These are phyloP conservation scores for Cardinalis cardinalis DNA, from an alignment of 2,113 vertebrate species.

Conservation along the genomic window DNA sequence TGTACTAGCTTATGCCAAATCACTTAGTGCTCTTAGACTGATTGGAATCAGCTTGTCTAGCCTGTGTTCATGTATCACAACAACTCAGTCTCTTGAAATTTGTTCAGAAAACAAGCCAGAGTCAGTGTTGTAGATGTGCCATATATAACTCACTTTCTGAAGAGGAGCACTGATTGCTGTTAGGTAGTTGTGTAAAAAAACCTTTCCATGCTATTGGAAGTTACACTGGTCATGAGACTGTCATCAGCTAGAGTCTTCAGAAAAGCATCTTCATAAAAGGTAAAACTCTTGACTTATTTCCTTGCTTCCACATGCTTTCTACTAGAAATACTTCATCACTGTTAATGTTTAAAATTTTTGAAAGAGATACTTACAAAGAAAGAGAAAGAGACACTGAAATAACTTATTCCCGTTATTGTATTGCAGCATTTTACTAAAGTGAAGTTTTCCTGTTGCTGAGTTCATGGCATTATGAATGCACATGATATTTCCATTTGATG, in stretches of 20 bases:
- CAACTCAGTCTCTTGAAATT: neutral
- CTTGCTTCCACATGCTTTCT: neutral
- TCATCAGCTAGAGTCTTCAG: neutral
- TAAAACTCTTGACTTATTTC: neutral
- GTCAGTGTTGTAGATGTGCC: neutral
- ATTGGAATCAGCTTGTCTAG: neutral
- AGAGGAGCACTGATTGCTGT: neutral
- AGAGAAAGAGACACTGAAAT: neutral
- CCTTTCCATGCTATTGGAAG: neutral
- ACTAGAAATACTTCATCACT: neutral
- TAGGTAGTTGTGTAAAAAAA: neutral
- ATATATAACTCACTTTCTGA: neutral
- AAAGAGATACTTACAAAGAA: neutral
- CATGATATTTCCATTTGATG: neutral
- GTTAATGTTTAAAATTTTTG: neutral
- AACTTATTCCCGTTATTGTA: neutral
- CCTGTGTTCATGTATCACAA: neutral
- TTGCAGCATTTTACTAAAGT: neutral
- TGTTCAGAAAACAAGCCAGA: neutral
- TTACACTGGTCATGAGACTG: neutral
- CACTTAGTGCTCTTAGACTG: neutral
- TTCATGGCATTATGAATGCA: neutral
- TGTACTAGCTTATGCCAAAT: neutral
- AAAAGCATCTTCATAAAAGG: neutral
- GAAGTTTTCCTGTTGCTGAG: neutral